A percentile compares a stretch with the other conserved stretches of the same genome.
Conservation (phyloP, 2,113 vertebrate genomes). For the Pseudonaja textilis region DNA sequence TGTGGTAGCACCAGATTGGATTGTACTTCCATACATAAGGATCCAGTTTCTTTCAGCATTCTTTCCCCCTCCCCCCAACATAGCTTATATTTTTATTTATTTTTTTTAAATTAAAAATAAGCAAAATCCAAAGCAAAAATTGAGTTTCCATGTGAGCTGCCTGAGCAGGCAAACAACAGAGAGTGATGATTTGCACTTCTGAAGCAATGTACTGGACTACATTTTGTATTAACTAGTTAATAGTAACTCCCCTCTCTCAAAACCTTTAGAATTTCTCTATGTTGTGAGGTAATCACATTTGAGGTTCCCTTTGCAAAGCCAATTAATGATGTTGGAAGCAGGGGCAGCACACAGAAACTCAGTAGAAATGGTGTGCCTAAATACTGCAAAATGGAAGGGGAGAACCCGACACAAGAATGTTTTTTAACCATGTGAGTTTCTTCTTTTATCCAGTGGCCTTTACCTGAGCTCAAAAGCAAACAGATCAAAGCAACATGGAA, state of each 20-base stretch:
- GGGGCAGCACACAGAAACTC: background rate
- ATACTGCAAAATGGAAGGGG: background rate
- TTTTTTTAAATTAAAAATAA: slow-evolving; percentile 26
- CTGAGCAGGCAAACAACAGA: background rate
- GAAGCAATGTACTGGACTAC: background rate
- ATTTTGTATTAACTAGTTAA: background rate
- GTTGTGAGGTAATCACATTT: background rate
- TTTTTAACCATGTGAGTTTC: background rate
- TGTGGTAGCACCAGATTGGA: slow-evolving; percentile 5
- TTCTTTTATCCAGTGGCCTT: background rate
- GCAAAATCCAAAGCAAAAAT: slow-evolving; percentile 14
- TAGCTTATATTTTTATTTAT: slow-evolving; percentile 35
- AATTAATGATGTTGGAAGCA: background rate
- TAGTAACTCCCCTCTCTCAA: background rate
- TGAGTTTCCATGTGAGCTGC: background rate
- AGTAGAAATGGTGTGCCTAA: background rate
- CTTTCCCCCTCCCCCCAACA: background rate
- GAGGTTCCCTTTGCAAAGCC: background rate
- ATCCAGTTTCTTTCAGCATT: background rate
- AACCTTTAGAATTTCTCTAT: background rate
- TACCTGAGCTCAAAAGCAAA: background rate
- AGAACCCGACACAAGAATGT: background rate
- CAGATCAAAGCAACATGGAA: background rate
- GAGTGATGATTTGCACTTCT: background rate
- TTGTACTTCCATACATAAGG: slow-evolving; percentile 11